phyloP scores from a whole-genome alignment of 2,113 vertebrate species.

The Nannospalax galili region DNA sequence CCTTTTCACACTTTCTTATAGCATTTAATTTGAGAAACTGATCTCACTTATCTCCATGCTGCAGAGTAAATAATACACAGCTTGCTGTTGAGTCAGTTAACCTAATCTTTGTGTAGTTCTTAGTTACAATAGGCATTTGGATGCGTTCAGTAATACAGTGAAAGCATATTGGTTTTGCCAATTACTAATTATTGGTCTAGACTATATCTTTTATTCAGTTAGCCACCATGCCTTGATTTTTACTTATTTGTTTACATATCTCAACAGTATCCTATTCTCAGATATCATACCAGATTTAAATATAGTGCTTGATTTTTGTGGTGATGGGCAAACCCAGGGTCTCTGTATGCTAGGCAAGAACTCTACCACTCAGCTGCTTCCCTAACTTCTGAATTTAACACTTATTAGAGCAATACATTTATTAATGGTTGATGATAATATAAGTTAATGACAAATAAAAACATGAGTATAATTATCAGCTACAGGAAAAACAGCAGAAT shows the following conservation, averaged over 20 bases:
- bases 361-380: not conserved
- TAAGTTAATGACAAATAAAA: not conserved
- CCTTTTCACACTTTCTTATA: not conserved
- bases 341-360: not conserved
- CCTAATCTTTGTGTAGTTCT: not conserved
- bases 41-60: conserved; percentile 1
- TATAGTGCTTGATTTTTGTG: not conserved
- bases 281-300: not conserved
- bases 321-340: not conserved
- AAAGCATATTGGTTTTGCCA: not conserved
- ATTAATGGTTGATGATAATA: not conserved
- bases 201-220: conserved; percentile 14
- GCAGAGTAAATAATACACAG: not conserved
- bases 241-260: not conserved
- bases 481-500: not conserved
- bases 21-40: not conserved
- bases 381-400: not conserved
- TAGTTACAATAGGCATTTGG: conserved; percentile 23
- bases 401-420: not conserved
- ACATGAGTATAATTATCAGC: not conserved
- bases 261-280: conserved; percentile 12
- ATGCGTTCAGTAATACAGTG: not conserved
- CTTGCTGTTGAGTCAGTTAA: not conserved
- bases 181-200: not conserved
- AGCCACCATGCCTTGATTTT: not conserved